Conservation (phyloP, 2,113 vertebrate genomes). For the Myiagra hebetior region DNA sequence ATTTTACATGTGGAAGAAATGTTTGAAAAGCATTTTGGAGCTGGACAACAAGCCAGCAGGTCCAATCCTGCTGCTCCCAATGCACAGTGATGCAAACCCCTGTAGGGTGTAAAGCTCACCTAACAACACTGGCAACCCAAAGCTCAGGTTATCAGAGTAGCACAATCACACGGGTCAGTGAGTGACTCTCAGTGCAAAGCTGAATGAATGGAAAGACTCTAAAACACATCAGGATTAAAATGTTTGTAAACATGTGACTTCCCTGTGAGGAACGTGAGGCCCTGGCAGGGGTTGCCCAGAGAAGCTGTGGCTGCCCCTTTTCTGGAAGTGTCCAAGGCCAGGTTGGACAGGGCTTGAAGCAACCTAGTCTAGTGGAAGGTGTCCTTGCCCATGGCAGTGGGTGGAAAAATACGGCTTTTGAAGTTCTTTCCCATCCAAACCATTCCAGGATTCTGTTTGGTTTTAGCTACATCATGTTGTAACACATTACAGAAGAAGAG, state of each 20-base stretch:
- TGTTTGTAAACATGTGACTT: not conserved
- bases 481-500: not conserved
- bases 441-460: not conserved
- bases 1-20: not conserved
- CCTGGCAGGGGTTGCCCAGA: not conserved
- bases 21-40: not conserved
- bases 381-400: not conserved
- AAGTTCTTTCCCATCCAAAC: not conserved
- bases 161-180: not conserved
- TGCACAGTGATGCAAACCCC: not conserved
- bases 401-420: not conserved
- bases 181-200: not conserved
- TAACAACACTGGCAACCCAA: not conserved
- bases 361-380: not conserved
- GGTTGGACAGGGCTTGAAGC: not conserved
- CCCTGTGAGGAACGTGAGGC: not conserved
- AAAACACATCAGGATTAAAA: not conserved
- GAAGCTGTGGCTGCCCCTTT: not conserved
- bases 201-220: not conserved
- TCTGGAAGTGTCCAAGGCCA: not conserved
- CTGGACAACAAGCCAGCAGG: not conserved
- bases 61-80: not conserved
- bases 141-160: not conserved
- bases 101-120: not conserved
- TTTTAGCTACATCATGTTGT: not conserved